phyloP scores from a whole-genome alignment of 1,140 invertebrate species.

The Drosophila parabipectinata region DNA sequence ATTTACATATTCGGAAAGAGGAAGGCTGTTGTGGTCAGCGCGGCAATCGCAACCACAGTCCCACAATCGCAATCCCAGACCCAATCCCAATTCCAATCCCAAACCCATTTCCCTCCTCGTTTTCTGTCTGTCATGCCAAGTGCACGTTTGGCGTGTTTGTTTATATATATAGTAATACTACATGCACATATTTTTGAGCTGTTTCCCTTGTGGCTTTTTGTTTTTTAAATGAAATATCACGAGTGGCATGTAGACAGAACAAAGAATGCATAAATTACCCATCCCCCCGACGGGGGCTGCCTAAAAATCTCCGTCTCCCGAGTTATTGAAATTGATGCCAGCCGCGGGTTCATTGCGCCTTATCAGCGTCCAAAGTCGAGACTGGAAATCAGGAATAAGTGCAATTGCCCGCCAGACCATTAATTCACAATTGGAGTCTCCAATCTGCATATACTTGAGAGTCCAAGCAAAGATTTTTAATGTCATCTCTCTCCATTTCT shows the following conservation, averaged over 20 bases:
- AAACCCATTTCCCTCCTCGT: conserved; percentile 15
- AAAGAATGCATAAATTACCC: conserved; percentile 78
- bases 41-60: conserved; percentile 29
- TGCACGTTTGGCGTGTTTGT: conserved; percentile 43
- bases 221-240: conserved; percentile 67
- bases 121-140: conserved; percentile 42
- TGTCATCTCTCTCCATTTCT: conserved; percentile 8
- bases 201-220: conserved; percentile 37
- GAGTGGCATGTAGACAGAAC: conserved; percentile 60
- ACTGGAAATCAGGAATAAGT: conserved; percentile 21
- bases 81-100: conserved; percentile 23
- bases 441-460: conserved; percentile 12
- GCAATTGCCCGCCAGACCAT: conserved; percentile 27
- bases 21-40: conserved; percentile 45
- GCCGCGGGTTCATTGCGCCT: conserved; percentile 57
- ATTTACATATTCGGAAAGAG: conserved; percentile 66
- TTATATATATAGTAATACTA: conserved; percentile 19
- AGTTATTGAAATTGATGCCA: conserved; percentile 53
- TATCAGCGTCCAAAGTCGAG: conserved; percentile 39
- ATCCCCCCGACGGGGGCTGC: conserved; percentile 18
- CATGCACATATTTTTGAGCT: conserved; percentile 41
- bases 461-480: conserved; percentile 29
- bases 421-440: conserved; percentile 39
- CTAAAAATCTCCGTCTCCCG: conserved; percentile 62
- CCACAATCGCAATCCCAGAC: conserved; percentile 28